A percentile compares a stretch with the other conserved stretches of the same genome.
Conservation (phyloP, 2,888 invertebrate species). For the Gibbula magus region DNA sequence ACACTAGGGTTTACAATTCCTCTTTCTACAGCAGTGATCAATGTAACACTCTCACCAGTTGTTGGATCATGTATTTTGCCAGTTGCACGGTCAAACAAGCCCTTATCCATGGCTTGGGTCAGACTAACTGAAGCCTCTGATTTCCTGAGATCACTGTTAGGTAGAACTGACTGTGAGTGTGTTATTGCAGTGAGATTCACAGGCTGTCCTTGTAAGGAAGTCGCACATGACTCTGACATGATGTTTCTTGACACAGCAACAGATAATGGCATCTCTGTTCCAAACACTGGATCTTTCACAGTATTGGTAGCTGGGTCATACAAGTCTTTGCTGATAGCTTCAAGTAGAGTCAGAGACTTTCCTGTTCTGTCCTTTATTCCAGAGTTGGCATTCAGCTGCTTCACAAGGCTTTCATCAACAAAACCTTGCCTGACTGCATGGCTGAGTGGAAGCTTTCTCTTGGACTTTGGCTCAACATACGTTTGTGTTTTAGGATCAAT, state of each 20-base stretch:
- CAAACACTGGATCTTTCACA: conserved; percentile 86
- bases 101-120: conserved; percentile 73
- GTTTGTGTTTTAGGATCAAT: conserved; percentile 60
- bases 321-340: conserved; percentile 93
- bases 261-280: conserved; percentile 81
- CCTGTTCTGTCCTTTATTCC: conserved; percentile 85
- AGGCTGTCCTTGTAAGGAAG: conserved; percentile 61
- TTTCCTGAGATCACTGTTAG: conserved; percentile 54
- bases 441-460: conserved; percentile 80
- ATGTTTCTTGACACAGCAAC: conserved; percentile 62
- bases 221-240: conserved; percentile 56
- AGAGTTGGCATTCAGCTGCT: conserved; percentile 86
- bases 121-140: conserved; percentile 67
- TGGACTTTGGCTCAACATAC: conserved; percentile 56
- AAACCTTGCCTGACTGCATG: conserved; percentile 90
- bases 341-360: conserved; percentile 87
- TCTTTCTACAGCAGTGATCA: conserved; percentile 84
- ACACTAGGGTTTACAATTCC: conserved; percentile 82
- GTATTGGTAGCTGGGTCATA: conserved; percentile 89
- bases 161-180: conserved; percentile 67
- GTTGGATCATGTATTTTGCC: conserved; percentile 76
- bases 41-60: conserved; percentile 78
- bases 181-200: conserved; percentile 66
- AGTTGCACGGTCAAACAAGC: conserved; percentile 74
- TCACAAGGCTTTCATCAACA: conserved; percentile 87